Conservation (phyloP, 2,113 vertebrate genomes). For the Himantopus leucocephalus region DNA sequence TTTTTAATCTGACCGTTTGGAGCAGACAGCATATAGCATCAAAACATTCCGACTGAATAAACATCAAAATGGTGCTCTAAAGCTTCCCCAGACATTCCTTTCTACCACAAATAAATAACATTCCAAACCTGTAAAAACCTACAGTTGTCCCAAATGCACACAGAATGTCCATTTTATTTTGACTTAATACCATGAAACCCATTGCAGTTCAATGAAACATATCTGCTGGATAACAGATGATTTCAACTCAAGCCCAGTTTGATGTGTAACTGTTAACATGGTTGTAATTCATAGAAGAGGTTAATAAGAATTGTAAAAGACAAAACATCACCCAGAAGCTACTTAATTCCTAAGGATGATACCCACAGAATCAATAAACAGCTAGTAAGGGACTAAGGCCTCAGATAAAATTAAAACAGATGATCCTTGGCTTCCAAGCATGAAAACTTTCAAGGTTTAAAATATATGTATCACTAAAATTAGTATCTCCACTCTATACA, state of each 20-base stretch:
- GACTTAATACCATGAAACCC: not conserved
- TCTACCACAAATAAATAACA: not conserved
- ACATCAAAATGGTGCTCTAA: not conserved
- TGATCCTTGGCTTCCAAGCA: not conserved
- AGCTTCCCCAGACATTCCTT: not conserved
- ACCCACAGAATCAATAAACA: not conserved
- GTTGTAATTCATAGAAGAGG: not conserved
- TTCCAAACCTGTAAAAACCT: not conserved
- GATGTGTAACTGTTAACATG: not conserved
- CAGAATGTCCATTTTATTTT: not conserved
- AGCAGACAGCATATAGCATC: not conserved
- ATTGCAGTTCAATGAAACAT: not conserved
- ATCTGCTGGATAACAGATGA: not conserved
- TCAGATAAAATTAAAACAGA: constrained; percentile 7
- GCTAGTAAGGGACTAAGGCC: not conserved
- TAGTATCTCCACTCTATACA: not conserved
- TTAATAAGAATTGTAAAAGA: not conserved
- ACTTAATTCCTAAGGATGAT: constrained; percentile 1
- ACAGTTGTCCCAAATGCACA: not conserved
- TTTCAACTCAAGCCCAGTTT: not conserved
- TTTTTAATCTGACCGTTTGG: constrained; percentile 38
- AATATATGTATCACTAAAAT: not conserved
- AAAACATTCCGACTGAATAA: constrained; percentile 23
- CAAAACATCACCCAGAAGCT: constrained; percentile 6
- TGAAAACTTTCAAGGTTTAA: not conserved